Percentiles rank a stretch among this genome's conserved stretches.
These are phyloP conservation scores for Macropus fuliginosus DNA, from an alignment of 2,797 vertebrate species.

Conservation along the genomic window DNA sequence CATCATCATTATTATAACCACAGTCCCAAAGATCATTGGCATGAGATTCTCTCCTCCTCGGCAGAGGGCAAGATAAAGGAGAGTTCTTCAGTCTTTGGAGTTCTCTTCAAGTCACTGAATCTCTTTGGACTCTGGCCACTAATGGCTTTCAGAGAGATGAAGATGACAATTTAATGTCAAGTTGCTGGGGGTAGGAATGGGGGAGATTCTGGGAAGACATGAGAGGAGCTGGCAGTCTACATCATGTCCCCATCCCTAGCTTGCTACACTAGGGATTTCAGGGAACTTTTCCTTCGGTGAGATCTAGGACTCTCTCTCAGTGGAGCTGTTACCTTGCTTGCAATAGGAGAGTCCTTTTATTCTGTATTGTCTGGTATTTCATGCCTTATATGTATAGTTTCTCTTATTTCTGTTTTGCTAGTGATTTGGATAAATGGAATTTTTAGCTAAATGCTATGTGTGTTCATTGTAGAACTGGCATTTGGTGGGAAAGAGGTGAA, in stretches of 20 bases:
- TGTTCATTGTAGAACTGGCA: neutral
- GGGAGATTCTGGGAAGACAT: neutral
- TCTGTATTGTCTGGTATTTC: neutral
- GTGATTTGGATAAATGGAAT: neutral
- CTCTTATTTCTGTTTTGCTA: neutral
- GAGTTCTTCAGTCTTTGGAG: neutral
- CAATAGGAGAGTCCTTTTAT: neutral
- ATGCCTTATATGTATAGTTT: neutral
- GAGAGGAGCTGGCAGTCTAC: neutral
- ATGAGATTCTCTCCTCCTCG: neutral
- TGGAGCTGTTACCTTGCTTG: neutral
- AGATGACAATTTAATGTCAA: neutral
- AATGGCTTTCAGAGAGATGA: neutral
- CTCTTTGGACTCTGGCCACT: neutral
- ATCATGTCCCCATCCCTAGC: neutral
- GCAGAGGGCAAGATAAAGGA: neutral
- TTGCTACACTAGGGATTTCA: neutral
- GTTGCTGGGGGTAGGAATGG: rapidly evolving
- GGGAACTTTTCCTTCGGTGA: neutral
- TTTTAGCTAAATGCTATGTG: neutral
- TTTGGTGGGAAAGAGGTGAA: neutral
- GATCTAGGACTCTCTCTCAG: neutral
- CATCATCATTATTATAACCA: too few relatives aligned
- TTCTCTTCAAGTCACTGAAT: neutral
- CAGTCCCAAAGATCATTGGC: neutral